These are phyloP conservation scores for Actenoides hombroni DNA, from an alignment of 2,113 vertebrate genomes.

Conservation along the genomic window DNA sequence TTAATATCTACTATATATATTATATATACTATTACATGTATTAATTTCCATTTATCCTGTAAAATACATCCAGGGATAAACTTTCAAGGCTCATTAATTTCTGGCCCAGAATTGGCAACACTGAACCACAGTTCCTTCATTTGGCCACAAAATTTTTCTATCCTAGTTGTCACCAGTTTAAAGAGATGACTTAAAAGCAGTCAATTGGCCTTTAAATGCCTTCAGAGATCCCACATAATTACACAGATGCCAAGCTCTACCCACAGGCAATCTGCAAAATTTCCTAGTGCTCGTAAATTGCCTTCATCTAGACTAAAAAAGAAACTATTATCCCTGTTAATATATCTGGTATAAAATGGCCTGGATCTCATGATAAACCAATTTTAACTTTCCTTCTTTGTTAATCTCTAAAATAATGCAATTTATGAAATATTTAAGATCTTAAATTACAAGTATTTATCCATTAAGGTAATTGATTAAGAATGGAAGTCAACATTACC, in stretches of 20 bases:
- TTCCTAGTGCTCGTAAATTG: constrained; percentile 45
- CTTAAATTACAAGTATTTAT: neutral
- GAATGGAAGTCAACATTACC: neutral
- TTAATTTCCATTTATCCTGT: neutral
- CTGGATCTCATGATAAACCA: neutral
- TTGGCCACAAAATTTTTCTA: constrained; percentile 17
- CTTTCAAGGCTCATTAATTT: neutral
- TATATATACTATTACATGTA: too few relatives aligned
- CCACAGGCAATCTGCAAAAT: constrained; percentile 68
- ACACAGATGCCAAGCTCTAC: constrained; percentile 63
- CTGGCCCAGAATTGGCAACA: neutral
- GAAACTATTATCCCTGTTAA: constrained; percentile 35
- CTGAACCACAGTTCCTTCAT: neutral
- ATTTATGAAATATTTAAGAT: neutral
- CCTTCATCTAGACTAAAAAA: constrained; percentile 32
- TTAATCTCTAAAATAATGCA: neutral
- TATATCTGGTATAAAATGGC: constrained; percentile 25
- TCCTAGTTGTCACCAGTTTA: neutral
- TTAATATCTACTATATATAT: neutral
- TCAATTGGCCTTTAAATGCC: constrained; percentile 64
- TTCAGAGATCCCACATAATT: constrained; percentile 65
- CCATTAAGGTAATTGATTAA: neutral
- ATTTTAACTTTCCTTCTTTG: neutral
- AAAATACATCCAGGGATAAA: neutral
- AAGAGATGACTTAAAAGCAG: constrained; percentile 47